These are phyloP conservation scores for Blera fallax DNA, from an alignment of 2,888 invertebrate species.

Conservation along the genomic window DNA sequence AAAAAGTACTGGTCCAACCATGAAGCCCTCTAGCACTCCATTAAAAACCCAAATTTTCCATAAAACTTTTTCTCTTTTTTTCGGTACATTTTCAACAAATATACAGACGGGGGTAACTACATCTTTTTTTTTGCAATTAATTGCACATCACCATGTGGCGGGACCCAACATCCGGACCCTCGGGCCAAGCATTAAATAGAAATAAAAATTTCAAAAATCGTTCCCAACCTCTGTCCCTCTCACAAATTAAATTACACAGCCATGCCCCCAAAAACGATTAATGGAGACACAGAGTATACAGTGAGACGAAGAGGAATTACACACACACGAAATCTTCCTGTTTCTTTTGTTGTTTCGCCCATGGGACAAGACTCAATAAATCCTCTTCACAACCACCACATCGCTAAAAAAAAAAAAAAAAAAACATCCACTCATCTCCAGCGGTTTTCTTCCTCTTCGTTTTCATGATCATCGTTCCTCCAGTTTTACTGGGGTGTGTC, in stretches of 20 bases:
- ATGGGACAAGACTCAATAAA: conserved; percentile 53
- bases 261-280: not conserved
- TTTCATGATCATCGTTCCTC: not conserved
- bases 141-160: conserved; percentile 58
- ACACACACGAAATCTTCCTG: conserved; percentile 34
- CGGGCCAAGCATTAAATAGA: conserved; percentile 60
- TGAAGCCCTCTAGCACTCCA: conserved; percentile 47
- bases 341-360: conserved; percentile 47
- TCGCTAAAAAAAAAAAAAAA: not conserved
- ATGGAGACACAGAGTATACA: not conserved
- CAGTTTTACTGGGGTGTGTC: conserved; percentile 51
- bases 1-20: conserved; percentile 13
- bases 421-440: conserved; percentile 23
- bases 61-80: conserved; percentile 20
- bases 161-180: conserved; percentile 63
- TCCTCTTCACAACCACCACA: conserved; percentile 45
- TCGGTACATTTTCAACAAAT: conserved; percentile 43
- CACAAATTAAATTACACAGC: conserved; percentile 61
- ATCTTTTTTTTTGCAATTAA: conserved; percentile 40
- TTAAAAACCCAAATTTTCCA: conserved; percentile 18
- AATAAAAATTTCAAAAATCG: conserved; percentile 52
- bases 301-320: not conserved
- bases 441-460: not conserved
- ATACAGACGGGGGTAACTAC: not conserved
- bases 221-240: conserved; percentile 25